Evolutionary conservation across 2,888 invertebrate genomes (phyloP).

Genomic region (Tetranychus truncatus): DNA sequence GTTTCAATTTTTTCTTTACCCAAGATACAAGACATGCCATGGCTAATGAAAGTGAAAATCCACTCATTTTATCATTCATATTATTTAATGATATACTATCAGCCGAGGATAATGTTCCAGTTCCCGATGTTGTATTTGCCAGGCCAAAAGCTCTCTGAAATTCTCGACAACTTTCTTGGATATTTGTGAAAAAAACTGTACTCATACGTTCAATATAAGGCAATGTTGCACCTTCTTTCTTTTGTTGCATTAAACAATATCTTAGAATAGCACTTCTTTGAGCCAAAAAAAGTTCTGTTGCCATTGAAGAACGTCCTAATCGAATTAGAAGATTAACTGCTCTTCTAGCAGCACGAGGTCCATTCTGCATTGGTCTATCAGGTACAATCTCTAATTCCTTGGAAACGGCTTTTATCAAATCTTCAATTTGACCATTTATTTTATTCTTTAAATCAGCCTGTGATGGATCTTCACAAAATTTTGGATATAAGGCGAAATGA

Average conservation of each 20-base stretch:
- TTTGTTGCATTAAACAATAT: conserved; percentile 56
- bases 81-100: neutral
- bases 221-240: conserved; percentile 48
- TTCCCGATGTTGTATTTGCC: neutral
- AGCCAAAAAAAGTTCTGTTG: conserved; percentile 60
- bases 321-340: conserved; percentile 66
- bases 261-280: conserved; percentile 61
- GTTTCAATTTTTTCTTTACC: conserved; percentile 45
- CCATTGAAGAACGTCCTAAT: conserved; percentile 50
- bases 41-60: conserved; percentile 8
- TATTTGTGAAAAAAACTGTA: conserved; percentile 61
- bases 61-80: neutral
- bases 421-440: conserved; percentile 50
- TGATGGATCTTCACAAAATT: conserved; percentile 20
- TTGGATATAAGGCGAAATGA: conserved; percentile 24
- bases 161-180: conserved; percentile 54
- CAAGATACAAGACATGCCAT: conserved; percentile 37
- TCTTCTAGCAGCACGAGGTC: conserved; percentile 59
- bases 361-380: conserved; percentile 70
- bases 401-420: conserved; percentile 64
- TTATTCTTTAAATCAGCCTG: conserved; percentile 27
- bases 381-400: conserved; percentile 73
- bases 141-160: conserved; percentile 55
- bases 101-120: neutral
- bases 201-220: conserved; percentile 61